phyloP scores from a whole-genome alignment of 2,888 invertebrate genomes.

The Cephus pygmeus region DNA sequence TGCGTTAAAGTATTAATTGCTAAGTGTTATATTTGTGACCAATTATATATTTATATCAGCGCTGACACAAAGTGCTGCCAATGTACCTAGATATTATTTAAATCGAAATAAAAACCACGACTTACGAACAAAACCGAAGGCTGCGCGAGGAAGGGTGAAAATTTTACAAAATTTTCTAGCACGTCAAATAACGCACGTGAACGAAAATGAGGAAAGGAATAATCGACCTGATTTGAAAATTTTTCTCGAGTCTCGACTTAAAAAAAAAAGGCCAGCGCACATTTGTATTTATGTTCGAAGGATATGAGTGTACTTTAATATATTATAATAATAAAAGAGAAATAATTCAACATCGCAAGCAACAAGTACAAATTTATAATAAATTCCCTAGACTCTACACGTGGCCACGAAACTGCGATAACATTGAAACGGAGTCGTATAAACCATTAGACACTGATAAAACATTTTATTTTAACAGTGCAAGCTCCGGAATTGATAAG shows the following conservation, averaged over 20 bases:
- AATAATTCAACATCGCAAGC: not conserved
- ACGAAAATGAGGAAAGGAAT: not conserved
- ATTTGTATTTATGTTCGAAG: conserved; percentile 21
- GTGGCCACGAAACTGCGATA: not conserved
- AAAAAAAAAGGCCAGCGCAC: not conserved
- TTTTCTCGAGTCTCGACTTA: not conserved
- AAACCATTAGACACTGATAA: not conserved
- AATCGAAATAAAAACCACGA: not conserved
- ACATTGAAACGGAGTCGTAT: not conserved
- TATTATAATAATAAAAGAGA: conserved; percentile 23
- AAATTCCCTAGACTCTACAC: not conserved
- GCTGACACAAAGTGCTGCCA: not conserved
- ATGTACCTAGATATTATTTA: not conserved
- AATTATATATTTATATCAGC: not conserved
- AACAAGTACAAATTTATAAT: not conserved
- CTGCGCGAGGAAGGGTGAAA: not conserved
- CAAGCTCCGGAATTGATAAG: not conserved
- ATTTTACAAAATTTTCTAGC: not conserved
- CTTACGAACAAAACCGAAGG: not conserved
- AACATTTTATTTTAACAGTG: not conserved
- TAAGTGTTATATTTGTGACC: not conserved
- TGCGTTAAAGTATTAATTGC: not conserved
- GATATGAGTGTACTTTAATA: conserved; percentile 24
- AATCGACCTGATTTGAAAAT: not conserved
- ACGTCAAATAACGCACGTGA: no score